Conservation (phyloP, 2,113 vertebrate species). For the Illadopsis cleaveri region DNA sequence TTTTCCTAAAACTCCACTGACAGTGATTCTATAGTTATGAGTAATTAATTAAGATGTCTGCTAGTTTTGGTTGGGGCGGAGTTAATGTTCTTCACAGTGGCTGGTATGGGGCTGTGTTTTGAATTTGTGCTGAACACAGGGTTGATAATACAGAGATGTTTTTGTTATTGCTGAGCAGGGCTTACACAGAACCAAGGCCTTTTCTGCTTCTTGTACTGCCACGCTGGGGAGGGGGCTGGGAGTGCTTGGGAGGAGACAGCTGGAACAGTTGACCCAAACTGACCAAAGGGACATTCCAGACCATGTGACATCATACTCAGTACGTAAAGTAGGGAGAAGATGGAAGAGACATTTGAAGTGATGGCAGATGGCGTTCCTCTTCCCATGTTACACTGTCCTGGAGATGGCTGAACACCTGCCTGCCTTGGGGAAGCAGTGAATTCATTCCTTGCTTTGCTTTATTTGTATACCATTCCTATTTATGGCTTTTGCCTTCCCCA, state of each 20-base stretch:
- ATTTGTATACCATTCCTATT: not conserved
- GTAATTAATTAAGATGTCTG: not conserved
- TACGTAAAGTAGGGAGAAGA: not conserved
- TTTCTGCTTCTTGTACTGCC: rapidly evolving
- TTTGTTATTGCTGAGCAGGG: not conserved
- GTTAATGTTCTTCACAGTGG: not conserved
- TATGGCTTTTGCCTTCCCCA: not conserved
- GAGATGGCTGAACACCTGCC: not conserved
- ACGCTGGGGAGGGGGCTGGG: rapidly evolving
- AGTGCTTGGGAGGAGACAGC: not conserved
- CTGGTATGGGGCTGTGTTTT: not conserved
- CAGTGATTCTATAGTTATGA: not conserved
- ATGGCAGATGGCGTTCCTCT: not conserved
- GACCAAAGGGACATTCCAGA: not conserved
- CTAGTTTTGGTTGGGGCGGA: not conserved
- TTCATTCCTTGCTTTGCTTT: not conserved
- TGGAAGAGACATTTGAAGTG: not conserved
- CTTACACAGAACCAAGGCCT: not conserved
- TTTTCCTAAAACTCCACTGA: not conserved
- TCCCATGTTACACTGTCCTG: not conserved
- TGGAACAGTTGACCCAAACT: rapidly evolving
- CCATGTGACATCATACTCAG: not conserved
- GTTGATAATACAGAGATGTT: not conserved
- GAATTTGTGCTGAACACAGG: not conserved
- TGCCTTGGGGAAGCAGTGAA: not conserved